These are phyloP conservation scores for Cephus pulcher DNA, from an alignment of 2,888 invertebrate species.

Conservation along the genomic window DNA sequence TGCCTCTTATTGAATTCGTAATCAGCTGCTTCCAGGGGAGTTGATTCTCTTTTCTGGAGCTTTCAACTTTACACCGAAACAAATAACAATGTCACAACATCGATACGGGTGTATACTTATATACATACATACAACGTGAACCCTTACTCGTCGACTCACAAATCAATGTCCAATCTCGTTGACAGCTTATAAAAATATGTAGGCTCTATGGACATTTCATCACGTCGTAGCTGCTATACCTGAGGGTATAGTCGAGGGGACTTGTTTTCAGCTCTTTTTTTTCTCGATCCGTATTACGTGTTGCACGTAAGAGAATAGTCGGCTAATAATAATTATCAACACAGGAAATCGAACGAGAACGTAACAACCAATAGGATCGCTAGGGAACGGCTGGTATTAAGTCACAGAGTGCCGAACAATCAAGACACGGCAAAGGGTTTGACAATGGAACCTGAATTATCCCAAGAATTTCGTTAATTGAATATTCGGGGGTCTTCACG, in stretches of 20 bases:
- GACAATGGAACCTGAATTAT: not conserved
- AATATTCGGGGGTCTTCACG: not conserved
- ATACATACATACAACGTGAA: not conserved
- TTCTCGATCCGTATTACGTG: not conserved
- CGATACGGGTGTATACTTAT: not conserved
- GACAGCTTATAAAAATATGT: slow-evolving; percentile 41
- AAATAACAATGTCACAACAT: not conserved
- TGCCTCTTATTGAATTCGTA: not conserved
- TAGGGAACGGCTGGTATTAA: not conserved
- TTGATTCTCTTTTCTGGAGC: not conserved
- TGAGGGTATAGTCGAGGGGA: not conserved
- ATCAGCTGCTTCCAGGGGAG: not conserved
- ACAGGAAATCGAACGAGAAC: not conserved
- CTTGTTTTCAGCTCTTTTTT: not conserved
- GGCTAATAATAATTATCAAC: not conserved
- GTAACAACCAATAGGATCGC: not conserved
- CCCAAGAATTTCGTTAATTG: not conserved
- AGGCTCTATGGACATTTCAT: not conserved
- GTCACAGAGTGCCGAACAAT: not conserved
- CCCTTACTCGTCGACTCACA: slow-evolving; percentile 16
- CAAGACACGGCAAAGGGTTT: not conserved
- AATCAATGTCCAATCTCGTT: slow-evolving; percentile 46
- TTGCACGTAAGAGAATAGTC: not conserved
- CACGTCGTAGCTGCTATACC: not conserved
- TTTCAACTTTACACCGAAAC: not conserved